Percentiles rank a stretch among this genome's conserved stretches.
These are phyloP conservation scores for Drosophila ezoana DNA, from an alignment of 2,888 invertebrate species.

Conservation along the genomic window DNA sequence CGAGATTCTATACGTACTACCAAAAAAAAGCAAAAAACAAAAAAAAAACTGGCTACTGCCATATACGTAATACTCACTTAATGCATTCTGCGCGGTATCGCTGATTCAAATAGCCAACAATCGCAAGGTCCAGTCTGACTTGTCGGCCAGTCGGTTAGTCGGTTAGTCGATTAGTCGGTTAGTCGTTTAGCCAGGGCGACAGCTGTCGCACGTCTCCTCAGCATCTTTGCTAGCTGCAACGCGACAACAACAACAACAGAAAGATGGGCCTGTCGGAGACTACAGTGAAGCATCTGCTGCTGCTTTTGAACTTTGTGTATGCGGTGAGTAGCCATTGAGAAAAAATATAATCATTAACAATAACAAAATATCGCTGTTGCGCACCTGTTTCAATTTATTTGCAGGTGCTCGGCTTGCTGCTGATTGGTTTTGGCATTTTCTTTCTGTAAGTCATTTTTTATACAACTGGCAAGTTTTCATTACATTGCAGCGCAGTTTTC, in stretches of 20 bases:
- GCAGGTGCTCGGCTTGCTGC: slow-evolving; percentile 75
- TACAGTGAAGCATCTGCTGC: slow-evolving; percentile 79
- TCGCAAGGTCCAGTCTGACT: slow-evolving; percentile 3
- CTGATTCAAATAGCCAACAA: slow-evolving; percentile 47
- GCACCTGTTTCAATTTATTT: slow-evolving; percentile 21
- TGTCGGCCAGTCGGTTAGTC: slow-evolving; percentile 7
- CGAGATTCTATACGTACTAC: slow-evolving; percentile 16
- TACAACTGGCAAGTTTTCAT: no score
- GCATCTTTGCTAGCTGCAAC: slow-evolving; percentile 33
- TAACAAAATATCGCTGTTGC: neutral
- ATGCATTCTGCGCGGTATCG: slow-evolving; percentile 54
- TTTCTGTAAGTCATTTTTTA: slow-evolving; percentile 65
- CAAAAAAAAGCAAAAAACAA: slow-evolving; percentile 46
- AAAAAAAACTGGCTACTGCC: slow-evolving; percentile 53
- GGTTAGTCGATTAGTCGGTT: slow-evolving; percentile 9
- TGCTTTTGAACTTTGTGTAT: slow-evolving; percentile 80
- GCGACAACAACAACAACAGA: slow-evolving; percentile 5
- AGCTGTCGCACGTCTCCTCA: slow-evolving; percentile 16
- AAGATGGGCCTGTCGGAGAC: slow-evolving; percentile 75
- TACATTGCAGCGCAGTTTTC: neutral
- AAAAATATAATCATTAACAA: neutral
- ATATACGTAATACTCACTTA: slow-evolving; percentile 61
- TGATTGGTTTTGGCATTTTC: slow-evolving; percentile 80
- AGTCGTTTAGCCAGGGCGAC: slow-evolving; percentile 25
- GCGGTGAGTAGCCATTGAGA: slow-evolving; percentile 63